Conservation (phyloP, 1,140 invertebrate species). For the Macrobrachium nipponense region DNA sequence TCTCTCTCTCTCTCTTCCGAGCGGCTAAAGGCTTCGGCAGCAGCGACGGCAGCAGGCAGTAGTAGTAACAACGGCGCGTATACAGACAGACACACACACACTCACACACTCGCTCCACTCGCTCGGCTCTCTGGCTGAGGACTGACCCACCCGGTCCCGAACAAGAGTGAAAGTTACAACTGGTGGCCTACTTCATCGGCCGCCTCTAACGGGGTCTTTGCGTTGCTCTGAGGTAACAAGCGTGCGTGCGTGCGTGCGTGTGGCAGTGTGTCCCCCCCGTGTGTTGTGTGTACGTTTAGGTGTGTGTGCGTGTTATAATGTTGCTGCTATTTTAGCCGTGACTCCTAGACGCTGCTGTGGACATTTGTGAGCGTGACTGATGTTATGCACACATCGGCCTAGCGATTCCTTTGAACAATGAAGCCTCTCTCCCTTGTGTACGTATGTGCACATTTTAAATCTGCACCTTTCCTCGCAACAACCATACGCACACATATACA, state of each 20-base stretch:
- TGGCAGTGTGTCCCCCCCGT: slow-evolving; percentile 25
- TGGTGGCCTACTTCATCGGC: slow-evolving; percentile 55
- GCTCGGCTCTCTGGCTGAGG: slow-evolving; percentile 29
- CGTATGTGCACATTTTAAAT: too few species aligned
- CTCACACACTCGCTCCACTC: neutral
- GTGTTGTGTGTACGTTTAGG: neutral
- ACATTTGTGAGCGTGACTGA: too few species aligned
- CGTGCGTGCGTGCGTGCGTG: slow-evolving; percentile 49
- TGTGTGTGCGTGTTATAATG: neutral
- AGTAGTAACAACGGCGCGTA: too few species aligned
- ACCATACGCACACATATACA: neutral
- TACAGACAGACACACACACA: too few species aligned
- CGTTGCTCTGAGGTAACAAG: slow-evolving; percentile 51
- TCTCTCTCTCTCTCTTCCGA: too few species aligned
- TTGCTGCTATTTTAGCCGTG: too few species aligned
- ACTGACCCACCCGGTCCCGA: slow-evolving; percentile 26
- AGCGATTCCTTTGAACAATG: too few species aligned
- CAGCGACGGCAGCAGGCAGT: too few species aligned
- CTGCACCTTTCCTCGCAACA: neutral
- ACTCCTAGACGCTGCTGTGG: too few species aligned
- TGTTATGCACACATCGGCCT: too few species aligned
- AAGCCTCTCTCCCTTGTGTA: too few species aligned
- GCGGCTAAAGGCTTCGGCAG: too few species aligned
- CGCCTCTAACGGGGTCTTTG: slow-evolving; percentile 52
- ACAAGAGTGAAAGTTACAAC: slow-evolving; percentile 64